Evolutionary conservation across 1,140 invertebrate genomes (phyloP), one percentile per base, ranked within the genome.

Genomic region (Solenopsis fugax): DNA sequence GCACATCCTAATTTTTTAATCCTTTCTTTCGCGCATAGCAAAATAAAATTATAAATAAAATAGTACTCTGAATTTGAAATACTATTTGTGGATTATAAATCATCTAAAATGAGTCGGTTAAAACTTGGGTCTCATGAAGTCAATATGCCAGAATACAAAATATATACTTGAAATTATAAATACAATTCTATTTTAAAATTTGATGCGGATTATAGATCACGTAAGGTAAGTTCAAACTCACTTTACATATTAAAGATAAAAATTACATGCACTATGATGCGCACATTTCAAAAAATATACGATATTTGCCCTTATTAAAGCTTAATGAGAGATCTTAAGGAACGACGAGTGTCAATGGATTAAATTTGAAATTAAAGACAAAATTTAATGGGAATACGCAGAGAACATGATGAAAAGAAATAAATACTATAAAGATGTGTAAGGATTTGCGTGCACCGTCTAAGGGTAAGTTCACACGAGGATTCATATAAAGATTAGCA

Each of bases 401-500:
- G n/a, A 10, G 7, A 9, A 64, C 9, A n/a, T 13, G 18, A 45
- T n/a, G 18, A 3, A 50, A n/a, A 67, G 5, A 67, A 45, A 5
- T 24, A 50, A 69, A 48, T 48, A 69, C 2, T 50, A 4, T 12
- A 13, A 29, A 24, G 12, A 3, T 29, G 65, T 50, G 7, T n/a
- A 65, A 24, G 1, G 21, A 12, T 69, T 50, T 69, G 21, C 21
- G 65, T 48, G 41, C 24, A 16, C 4, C 37, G 1, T 24, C 65
- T 69, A 18, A 48, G 24, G 69, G 50, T 72, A 52, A 50, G 24
- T 50, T 50, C 65, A 50, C 65, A 69, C 21, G 21, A 69, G 65
- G 21, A 69, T 69, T 69, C 65, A 48, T 48, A 41, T 69, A 69
- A 69, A 50, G 65, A 69, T 69, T 69, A 69, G 65, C 41, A 6